Base-by-base conservation (phyloP, 1,140 invertebrate species). In the Calephelis nemesis region DNA sequence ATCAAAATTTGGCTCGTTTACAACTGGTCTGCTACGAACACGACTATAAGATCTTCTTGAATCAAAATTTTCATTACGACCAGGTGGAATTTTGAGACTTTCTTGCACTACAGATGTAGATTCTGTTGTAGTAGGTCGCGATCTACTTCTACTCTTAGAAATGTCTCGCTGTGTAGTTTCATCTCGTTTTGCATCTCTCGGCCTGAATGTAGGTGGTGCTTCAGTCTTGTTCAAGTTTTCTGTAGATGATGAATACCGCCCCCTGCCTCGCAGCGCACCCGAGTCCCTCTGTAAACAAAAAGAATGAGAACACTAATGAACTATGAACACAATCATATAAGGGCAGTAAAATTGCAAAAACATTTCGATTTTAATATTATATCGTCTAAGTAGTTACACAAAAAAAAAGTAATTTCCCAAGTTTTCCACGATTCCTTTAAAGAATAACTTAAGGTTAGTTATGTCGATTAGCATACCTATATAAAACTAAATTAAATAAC, bases 31-130 rank as follows among this genome's bases (percentile, higher is more conserved):
- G 58, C 76, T 85, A 13, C 87, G 82, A 19, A 82, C 74, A 71
- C 87, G 81, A 73, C 74, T 82, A 58, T 74, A 75, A 45, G 81
- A 83, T 70, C 79, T 90, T 82, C 82, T 84, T 5, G 82, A 86
- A 70, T 90, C 82, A 66, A 85, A 88, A 77, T 82, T 79, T 78
- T 87, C 85, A 70, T 75, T 85, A 62, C 70, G 73, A 72, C 65
- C 69, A 68, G 68, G 74, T 66, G 72, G 71, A 19, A 65, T 69
- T 71, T 65, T 64, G 48, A 74, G 63, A 76, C 74, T 71, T 47
- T 67, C 72, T 72, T 81, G 73, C 30, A 74, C 13, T 48, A 75
- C 65, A 42, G 71, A 13, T 63, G 68, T 63, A 30, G 52, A 64
- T 54, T 82, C 77, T 48, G 72, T 19, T 19, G 65, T 60, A 45